Evolutionary conservation across 2,888 invertebrate genomes (phyloP).

Genomic region (Metalampra italica): DNA sequence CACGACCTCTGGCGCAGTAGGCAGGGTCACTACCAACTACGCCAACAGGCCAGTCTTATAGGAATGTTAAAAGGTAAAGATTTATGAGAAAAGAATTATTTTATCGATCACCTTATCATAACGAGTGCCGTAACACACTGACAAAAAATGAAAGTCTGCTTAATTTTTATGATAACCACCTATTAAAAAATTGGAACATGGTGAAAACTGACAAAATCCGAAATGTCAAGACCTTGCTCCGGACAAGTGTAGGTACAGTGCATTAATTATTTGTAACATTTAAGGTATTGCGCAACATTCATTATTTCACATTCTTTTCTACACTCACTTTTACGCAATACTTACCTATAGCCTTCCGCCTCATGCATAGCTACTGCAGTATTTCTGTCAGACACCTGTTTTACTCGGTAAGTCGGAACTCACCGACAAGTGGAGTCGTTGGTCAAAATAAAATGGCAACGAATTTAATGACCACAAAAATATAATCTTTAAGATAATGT

Average conservation of each 20-base stretch:
- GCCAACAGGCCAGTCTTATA: too few species aligned
- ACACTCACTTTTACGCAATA: constrained; percentile 13
- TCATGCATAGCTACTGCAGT: not conserved
- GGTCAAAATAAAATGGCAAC: too few species aligned
- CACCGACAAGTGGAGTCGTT: too few species aligned
- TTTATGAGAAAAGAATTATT: too few species aligned
- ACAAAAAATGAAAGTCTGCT: constrained; percentile 14
- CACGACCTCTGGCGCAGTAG: too few species aligned
- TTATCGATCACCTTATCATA: constrained; percentile 4
- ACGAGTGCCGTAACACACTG: constrained; percentile 4
- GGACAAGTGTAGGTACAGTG: constrained; percentile 33
- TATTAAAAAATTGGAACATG: constrained; percentile 53
- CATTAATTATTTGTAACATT: constrained; percentile 58
- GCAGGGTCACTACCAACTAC: too few species aligned
- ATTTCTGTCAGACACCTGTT: too few species aligned
- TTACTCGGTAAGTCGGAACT: too few species aligned
- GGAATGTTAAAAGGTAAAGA: too few species aligned
- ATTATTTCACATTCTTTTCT: constrained; percentile 30
- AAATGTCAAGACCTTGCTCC: constrained; percentile 70
- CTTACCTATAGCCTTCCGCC: not conserved
- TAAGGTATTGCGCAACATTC: constrained; percentile 35
- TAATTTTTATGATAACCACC: constrained; percentile 25
- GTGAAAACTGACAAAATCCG: constrained; percentile 56
- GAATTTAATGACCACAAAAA: too few species aligned
- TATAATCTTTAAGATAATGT: too few species aligned